A percentile compares a stretch with the other conserved stretches of the same genome.
These are phyloP conservation scores for Brachyrhaphis roseni DNA, from an alignment of 2,797 vertebrate genomes.

Conservation along the genomic window DNA sequence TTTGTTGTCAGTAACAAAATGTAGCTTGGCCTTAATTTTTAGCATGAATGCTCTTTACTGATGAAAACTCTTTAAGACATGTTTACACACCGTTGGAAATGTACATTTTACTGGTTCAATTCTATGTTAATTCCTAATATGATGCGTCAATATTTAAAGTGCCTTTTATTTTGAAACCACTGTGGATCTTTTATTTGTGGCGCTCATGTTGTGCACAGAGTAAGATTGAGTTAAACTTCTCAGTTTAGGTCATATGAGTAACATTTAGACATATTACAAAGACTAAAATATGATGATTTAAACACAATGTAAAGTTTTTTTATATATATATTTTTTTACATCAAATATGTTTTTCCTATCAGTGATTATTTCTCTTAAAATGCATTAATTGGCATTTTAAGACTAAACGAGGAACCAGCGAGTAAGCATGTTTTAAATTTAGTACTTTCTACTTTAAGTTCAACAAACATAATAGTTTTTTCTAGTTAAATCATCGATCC, in stretches of 20 bases:
- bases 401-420: background rate
- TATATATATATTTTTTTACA: too few species aligned
- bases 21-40: background rate
- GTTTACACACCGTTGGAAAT: background rate
- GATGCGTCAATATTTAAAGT: background rate
- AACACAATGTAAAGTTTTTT: background rate
- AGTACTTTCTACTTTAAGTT: background rate
- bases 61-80: background rate
- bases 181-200: background rate
- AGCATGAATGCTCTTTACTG: background rate
- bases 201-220: background rate
- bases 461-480: background rate
- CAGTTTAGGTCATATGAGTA: background rate
- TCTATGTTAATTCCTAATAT: background rate
- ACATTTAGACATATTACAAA: background rate
- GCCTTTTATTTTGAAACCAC: background rate
- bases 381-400: background rate
- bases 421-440: background rate
- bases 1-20: background rate
- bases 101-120: background rate
- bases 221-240: background rate
- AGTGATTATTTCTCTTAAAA: background rate
- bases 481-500: background rate
- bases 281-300: background rate
- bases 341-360: background rate